Evolutionary conservation across 2,113 vertebrate species (phyloP), one percentile per base, ranked within the genome.

Genomic region (Amblyopsis rosae): DNA sequence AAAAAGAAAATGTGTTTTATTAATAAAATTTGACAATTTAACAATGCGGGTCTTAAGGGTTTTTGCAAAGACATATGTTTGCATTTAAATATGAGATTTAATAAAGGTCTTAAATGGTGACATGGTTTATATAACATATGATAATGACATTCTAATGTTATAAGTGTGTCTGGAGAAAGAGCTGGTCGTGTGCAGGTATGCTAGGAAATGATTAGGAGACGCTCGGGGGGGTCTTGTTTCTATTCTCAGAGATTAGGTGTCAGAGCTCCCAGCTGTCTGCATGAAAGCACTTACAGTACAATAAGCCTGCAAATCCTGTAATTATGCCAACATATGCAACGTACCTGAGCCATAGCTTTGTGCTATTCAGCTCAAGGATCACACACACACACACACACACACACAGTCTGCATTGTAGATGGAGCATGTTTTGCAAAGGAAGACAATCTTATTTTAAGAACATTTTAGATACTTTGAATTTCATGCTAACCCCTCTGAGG

Each of bases 221-320:
- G 87, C 88, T 90, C 82, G 78, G 84, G 88, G 88, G 87, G 88
- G 86, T 87, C 87, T 82, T 87, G 86, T 84, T 91, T 90, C 91
- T 91, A 91, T 92, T 92, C 88, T 90, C 83, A 60, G 77, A 89
- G 91, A 88, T 93, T 92, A 91, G 82, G 88, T 90, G 91, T 90
- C 90, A 91, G 84, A 91, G 85, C 88, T 93, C 84, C 88, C 86
- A 91, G 90, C 87, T 92, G 91, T 93, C 90, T 86, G 88, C 87
- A 83, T 91, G 86, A 90, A 91, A 88, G 89, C 90, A 89, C 90
- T 93, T 90, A 91, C 86, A 91, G 90, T 88, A 85, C 89, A 87
- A 87, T 92, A 93, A 92, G 92, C 90, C 91, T 70, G 84, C 86
- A 93, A 93, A 93, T 93, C 92, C 92, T 82, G 84, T 93, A 91